Percentiles rank a stretch among this genome's conserved stretches.
Evolutionary conservation across 2,797 vertebrate species (phyloP).

Genomic region (Characodon lateralis): DNA sequence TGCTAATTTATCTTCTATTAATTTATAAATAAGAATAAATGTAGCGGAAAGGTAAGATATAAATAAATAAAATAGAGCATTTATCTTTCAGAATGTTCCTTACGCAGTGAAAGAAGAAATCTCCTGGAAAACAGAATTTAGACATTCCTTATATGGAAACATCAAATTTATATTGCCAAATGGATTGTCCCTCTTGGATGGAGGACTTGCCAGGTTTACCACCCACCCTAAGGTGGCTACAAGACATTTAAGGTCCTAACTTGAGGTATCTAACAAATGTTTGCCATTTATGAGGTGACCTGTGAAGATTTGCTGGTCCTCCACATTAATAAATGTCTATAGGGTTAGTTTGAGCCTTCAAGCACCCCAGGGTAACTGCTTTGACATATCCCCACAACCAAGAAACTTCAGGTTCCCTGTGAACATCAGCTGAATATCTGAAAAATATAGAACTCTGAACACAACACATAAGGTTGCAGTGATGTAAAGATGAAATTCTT

Average conservation of each 20-base stretch:
- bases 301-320: background rate
- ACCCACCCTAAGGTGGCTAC: too few species aligned
- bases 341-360: background rate
- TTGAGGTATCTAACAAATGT: background rate
- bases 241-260: background rate
- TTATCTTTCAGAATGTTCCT: background rate
- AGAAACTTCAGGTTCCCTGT: background rate
- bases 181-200: background rate
- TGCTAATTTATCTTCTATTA: background rate
- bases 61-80: background rate
- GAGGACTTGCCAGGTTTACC: background rate
- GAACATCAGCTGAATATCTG: background rate
- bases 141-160: background rate
- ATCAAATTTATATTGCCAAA: background rate
- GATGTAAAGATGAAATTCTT: background rate
- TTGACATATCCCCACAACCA: background rate
- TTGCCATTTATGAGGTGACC: background rate
- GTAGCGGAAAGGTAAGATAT: background rate
- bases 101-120: background rate
- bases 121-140: background rate
- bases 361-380: background rate
- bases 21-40: background rate
- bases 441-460: background rate
- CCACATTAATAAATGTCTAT: background rate
- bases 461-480: background rate